Base-by-base conservation (phyloP, 1,140 invertebrate species). In the Monomorium pharaonis region DNA sequence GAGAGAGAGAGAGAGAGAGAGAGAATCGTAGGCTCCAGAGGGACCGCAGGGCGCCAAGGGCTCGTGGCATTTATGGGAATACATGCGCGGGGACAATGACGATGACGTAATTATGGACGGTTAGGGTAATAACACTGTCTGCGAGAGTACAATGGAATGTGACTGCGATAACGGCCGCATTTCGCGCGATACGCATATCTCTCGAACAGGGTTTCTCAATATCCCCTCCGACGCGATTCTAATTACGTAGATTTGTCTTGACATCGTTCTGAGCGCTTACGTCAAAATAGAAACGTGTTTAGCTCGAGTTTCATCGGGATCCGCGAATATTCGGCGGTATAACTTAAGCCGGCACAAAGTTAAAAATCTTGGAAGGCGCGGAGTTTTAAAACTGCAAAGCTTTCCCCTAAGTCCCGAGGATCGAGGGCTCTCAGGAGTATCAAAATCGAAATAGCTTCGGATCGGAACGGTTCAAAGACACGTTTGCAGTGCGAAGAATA, bases 61-160 rank as follows among this genome's bases (percentile, higher is more conserved):
- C 42, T 58, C 72, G 56, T 70, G 81, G 86, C 87, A 91, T 92
- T 90, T 88, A 88, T 72, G 92, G 86, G 56, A 65, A 89, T 91
- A 89, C 86, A 88, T 89, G 85, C 70, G 70, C 84, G 80, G 69
- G 91, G 92, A 93, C 93, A 93, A 93, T 94, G 92, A 93, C 92
- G 91, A 93, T 93, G 92, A 93, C 91, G 90, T 93, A 93, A 94
- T 94, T 93, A 94, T 89, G 91, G 89, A 87, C 91, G 90, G 92
- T 94, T 93, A 93, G 93, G 91, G 93, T 93, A 93, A 93, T 94
- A 93, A 92, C 89, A 90, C 90, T 85, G 90, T 60, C 86, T 86
- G 86, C 87, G 88, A 89, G 87, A 89, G 70, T 91, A 90, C 91
- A 89, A 87, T 91, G 83, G 87, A 84, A 91, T 89, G 91, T 88